Conservation (phyloP, 1,140 invertebrate species). For the Condylostylus longicornis region DNA sequence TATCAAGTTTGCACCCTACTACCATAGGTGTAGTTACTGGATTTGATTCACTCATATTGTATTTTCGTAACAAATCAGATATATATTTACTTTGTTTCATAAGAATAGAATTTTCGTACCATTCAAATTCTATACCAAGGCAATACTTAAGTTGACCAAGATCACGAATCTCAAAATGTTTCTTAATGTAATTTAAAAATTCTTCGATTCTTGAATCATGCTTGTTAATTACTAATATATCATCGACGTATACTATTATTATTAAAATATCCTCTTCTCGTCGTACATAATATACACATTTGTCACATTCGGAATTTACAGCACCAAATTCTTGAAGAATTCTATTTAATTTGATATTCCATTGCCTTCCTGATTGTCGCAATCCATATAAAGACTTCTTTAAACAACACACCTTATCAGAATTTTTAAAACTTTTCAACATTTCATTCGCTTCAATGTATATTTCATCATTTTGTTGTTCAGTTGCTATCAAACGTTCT, state of each 20-base stretch:
- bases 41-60: slow-evolving; percentile 5
- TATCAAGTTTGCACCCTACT: slow-evolving; percentile 3
- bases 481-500: slow-evolving; percentile 12
- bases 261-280: neutral
- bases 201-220: slow-evolving; percentile 6
- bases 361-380: slow-evolving; percentile 11
- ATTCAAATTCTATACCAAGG: slow-evolving; percentile 22
- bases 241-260: slow-evolving; percentile 3
- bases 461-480: slow-evolving; percentile 18
- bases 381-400: slow-evolving; percentile 4
- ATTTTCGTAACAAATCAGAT: slow-evolving; percentile 5
- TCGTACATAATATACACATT: slow-evolving; percentile 22
- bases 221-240: slow-evolving; percentile 6
- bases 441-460: too few species aligned
- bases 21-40: slow-evolving; percentile 4
- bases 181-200: slow-evolving; percentile 3
- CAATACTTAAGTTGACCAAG: slow-evolving; percentile 11
- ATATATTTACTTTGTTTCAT: slow-evolving; percentile 7
- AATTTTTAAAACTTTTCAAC: too few species aligned
- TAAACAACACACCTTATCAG: slow-evolving; percentile 4
- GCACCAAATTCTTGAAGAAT: slow-evolving; percentile 14
- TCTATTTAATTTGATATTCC: slow-evolving; percentile 16
- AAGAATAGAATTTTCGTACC: slow-evolving; percentile 1
- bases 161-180: slow-evolving; percentile 5
- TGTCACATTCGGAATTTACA: slow-evolving; percentile 14